Base-by-base conservation (phyloP, 2,113 vertebrate species). In the Loxodonta africana region DNA sequence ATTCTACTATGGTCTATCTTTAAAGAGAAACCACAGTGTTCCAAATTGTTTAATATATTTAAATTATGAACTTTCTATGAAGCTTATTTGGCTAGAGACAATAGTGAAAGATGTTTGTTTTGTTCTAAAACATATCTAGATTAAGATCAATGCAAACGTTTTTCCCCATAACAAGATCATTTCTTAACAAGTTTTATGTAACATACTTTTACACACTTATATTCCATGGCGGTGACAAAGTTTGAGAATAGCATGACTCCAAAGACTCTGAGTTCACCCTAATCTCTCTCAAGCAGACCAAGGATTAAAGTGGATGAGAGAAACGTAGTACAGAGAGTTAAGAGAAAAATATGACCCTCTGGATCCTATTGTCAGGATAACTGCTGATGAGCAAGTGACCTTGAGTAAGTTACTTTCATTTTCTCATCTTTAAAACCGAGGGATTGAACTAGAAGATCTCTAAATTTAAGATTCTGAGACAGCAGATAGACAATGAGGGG, bases 1-100 rank as follows among this genome's bases (percentile, higher is more conserved):
- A 53, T 44, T 62, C 17, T 62, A 30, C 63, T 92, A 67, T 60
- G 11, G 18, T 94, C 60, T 91, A 62, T 78, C 65, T 90, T 94
- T 94, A 93, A n/a, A 86, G 25, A 86, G 93, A 91, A 97, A 86
- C 17, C 37, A 83, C 6, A 62, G 51, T 77, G 44, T 81, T 93
- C 20, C 74, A 88, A 93, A 78, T 51, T 95, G 41, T 83, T 85
- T 46, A 93, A 48, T 89, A 77, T 86, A 78, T n/a, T 94, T 82
- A 83, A 74, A 86, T 94, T 67, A 69, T 25, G 37, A 96, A 60
- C 53, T 74, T 83, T 51, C 78, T 89, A 77, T 65, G 89, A 84
- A 88, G 51, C 23, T 95, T 93, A 30, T 65, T 88, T 46, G 74
- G 15, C 73, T 69, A 48, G 23, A 83, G 33, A 21, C 51, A 81